Base-by-base conservation (phyloP, 2,113 vertebrate species). In the Panurus biarmicus region DNA sequence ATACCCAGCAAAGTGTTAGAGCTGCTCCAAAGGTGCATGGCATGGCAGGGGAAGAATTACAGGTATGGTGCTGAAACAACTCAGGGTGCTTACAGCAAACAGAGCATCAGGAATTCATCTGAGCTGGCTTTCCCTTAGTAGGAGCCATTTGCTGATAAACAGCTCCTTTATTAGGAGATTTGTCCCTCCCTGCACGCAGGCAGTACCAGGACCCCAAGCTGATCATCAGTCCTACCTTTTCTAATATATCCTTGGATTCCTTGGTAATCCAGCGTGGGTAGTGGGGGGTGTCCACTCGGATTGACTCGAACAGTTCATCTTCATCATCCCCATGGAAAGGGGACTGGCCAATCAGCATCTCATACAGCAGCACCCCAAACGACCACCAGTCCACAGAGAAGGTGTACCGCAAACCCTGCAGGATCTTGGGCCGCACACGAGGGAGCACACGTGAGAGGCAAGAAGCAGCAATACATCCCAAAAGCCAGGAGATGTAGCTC, bases 381-480 rank as follows among this genome's bases (percentile, higher is more conserved):
- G 99, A 99, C 99, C 99, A 99, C 99, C 99, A 99, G 98, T 99
- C 99, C 80, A 99, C 99, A 0, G 99, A 99, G 97, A 99, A 99
- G 0, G 98, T 98, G 96, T 99, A 99, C 69, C 98, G 98, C 91
- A 98, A 97, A 23, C 99, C 99, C 90, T 98, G 98, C 77, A 99
- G 97, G 91, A 99, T 99, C 99, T 99, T 78, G 56, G 29, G 57
- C 33, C 64, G 2, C 23, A 23, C 10, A 31, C 17, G 24, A 28
- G 65, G 47, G 44, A 36, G 11, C 0, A 14, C 24, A 2, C 71
- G 42, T 7, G 4, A 22, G 61, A 2, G 71, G 40, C 7, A 3
- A 22, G 57, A 23, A 45, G 58, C 40, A 90, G 82, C 35, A 29
- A 16, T 2, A 12, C 5, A 26, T 5, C 54, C 17, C 48, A 23